Base-by-base conservation (phyloP, 2,888 invertebrate genomes). In the Argyresthia goedartella region DNA sequence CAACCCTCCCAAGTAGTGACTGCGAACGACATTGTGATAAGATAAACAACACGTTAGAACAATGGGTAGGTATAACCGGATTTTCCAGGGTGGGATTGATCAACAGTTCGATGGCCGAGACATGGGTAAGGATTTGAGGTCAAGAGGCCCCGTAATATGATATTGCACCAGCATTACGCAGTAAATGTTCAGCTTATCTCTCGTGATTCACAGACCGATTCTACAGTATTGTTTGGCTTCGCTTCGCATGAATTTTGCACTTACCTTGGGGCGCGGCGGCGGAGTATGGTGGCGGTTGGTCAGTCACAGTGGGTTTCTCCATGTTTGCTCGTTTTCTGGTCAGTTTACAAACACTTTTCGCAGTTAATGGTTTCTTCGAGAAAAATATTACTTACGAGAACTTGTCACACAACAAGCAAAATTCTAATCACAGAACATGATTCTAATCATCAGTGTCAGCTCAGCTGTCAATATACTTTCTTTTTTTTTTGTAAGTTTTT, bases 271-370 rank as follows among this genome's bases (percentile, higher is more conserved):
- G 69, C 53, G 72, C 59, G 13, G 76, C 62, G 14, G 88, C 88
- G 0, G 88, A 87, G 63, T 89, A 89, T 7, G 88, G 88, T 1
- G 89, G 89, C 10, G 89, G 89, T 52, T 78, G 81, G 39, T 78
- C 85, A 35, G 67, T 82, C 52, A 80, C 67, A 39, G 69, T 70
- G 33, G 77, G 75, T 57, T 84, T 78, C 46, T 82, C 84, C 81
- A 81, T 82, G 56, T 62, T 78, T 53, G 57, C 46, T 11, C 48
- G 13, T 6, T 11, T n/a, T 13, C 6, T 1, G 35, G n/a, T 14
- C 8, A 1, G 45, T 49, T 16, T 25, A 46, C 41, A 42, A n/a
- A 16, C 46, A 52, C 49, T 49, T 48, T n/a, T 33, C 36, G 13
- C 25, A 2, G 2, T 0, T 39, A 9, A 43, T 42, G 33, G 13